Conservation (phyloP, 1,140 invertebrate genomes). For the Procambarus clarkii region DNA sequence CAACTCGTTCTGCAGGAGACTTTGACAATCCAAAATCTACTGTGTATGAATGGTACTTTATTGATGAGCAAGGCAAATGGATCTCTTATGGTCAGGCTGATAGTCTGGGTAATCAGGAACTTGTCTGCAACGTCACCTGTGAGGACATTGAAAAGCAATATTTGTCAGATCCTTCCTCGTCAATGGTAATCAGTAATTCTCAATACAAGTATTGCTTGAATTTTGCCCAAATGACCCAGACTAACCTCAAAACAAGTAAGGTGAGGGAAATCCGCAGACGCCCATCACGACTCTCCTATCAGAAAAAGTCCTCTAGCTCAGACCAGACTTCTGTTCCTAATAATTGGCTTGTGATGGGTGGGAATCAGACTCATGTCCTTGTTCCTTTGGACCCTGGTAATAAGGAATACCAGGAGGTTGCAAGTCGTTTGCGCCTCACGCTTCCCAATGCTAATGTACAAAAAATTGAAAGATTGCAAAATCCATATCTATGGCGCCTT, state of each 20-base stretch:
- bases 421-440: slow-evolving; percentile 11
- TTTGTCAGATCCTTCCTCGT: slow-evolving; percentile 7
- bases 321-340: neutral
- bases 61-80: slow-evolving; percentile 55
- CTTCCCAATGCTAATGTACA: slow-evolving; percentile 34
- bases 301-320: neutral
- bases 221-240: slow-evolving; percentile 43
- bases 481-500: slow-evolving; percentile 49
- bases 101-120: slow-evolving; percentile 31
- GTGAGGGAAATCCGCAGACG: slow-evolving; percentile 44
- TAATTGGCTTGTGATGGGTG: slow-evolving; percentile 38
- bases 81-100: slow-evolving; percentile 31
- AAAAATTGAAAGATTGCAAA: slow-evolving; percentile 40
- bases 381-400: neutral
- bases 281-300: slow-evolving; percentile 27
- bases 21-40: slow-evolving; percentile 43
- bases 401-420: slow-evolving; percentile 37
- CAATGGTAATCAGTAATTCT: slow-evolving; percentile 20
- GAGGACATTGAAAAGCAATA: slow-evolving; percentile 50
- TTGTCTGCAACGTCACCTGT: slow-evolving; percentile 16
- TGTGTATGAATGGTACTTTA: slow-evolving; percentile 51
- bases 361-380: slow-evolving; percentile 16
- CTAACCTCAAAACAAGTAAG: slow-evolving; percentile 13
- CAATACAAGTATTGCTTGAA: slow-evolving; percentile 28
- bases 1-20: slow-evolving; percentile 21